Evolutionary conservation across 1,140 invertebrate species (phyloP).

Genomic region (Coptotermes formosanus): DNA sequence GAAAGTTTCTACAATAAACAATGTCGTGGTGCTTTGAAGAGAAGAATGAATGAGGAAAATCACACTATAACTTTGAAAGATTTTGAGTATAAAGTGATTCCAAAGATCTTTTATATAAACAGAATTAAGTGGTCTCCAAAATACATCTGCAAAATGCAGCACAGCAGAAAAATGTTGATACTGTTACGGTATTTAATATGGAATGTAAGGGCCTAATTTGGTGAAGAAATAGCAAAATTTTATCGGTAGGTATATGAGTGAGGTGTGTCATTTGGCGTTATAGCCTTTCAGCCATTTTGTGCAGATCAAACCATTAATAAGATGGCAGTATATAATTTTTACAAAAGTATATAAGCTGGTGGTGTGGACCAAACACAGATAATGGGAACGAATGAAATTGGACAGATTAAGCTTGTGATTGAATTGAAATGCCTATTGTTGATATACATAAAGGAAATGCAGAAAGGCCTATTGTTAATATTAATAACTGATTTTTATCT

Average conservation of each 20-base stretch:
- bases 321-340: not conserved
- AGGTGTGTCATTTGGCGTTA: not conserved
- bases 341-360: not conserved
- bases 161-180: not conserved
- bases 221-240: not conserved
- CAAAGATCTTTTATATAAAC: not conserved
- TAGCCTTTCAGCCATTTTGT: not conserved
- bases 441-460: not conserved
- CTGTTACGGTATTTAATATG: not conserved
- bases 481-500: not conserved
- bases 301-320: not conserved
- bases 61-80: not conserved
- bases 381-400: not conserved
- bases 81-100: not conserved
- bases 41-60: not conserved
- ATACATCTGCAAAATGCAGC: not conserved
- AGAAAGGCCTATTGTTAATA: slow-evolving; percentile 12
- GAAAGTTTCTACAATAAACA: not conserved
- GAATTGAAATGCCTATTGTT: not conserved
- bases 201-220: slow-evolving; percentile 15
- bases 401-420: not conserved
- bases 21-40: not conserved
- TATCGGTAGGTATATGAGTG: not conserved
- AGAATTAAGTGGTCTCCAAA: not conserved
- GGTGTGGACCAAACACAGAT: not conserved